A percentile compares a stretch with the other conserved stretches of the same genome.
Conservation (phyloP, 1,140 invertebrate genomes). For the Protaetia brevitarsis region DNA sequence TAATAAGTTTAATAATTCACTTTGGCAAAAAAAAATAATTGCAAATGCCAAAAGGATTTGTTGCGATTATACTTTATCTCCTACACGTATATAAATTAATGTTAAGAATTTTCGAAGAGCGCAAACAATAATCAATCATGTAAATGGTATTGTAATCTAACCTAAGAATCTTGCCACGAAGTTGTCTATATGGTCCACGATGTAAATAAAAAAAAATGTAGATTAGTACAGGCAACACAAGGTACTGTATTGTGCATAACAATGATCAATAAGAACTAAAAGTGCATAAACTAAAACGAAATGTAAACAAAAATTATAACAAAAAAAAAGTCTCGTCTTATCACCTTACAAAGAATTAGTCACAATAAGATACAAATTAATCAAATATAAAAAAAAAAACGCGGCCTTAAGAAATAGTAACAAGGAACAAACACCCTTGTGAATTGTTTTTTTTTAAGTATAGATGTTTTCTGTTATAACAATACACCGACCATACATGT, state of each 20-base stretch:
- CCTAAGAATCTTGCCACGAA: constrained; percentile 75
- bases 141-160: constrained; percentile 54
- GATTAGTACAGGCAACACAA: constrained; percentile 29
- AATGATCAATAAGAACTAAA: constrained; percentile 21
- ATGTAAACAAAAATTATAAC: constrained; percentile 16
- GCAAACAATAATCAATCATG: constrained; percentile 41
- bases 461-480: too few species aligned
- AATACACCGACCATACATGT: background rate
- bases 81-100: background rate
- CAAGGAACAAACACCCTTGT: background rate
- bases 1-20: too few species aligned
- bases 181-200: constrained; percentile 71
- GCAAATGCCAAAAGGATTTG: too few species aligned
- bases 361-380: background rate
- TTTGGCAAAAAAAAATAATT: too few species aligned
- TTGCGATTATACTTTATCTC: too few species aligned
- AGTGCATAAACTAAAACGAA: constrained; percentile 11
- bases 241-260: constrained; percentile 21
- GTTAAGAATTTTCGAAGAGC: constrained; percentile 21
- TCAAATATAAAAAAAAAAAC: background rate
- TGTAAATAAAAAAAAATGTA: constrained; percentile 48
- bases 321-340: constrained; percentile 21
- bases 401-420: background rate
- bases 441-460: background rate
- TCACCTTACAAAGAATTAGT: constrained; percentile 9